Percentiles rank a stretch among this genome's conserved stretches.
phyloP scores from a whole-genome alignment of 2,797 vertebrate species.

The Manis crassicaudata region DNA sequence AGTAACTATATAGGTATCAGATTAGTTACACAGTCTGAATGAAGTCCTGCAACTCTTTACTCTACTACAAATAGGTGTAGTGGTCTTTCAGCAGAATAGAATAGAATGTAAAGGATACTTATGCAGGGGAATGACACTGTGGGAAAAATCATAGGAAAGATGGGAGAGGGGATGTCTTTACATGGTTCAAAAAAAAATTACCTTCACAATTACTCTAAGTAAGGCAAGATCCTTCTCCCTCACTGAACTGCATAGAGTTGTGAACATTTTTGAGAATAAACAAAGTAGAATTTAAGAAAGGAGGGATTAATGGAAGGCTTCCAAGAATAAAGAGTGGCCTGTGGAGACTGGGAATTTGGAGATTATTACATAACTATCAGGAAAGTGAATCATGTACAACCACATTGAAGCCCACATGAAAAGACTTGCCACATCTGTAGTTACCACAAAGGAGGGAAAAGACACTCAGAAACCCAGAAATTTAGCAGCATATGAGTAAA shows the following conservation, averaged over 20 bases:
- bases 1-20: neutral
- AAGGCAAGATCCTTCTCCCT: neutral
- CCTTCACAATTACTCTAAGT: neutral
- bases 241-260: neutral
- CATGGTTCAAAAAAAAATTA: neutral
- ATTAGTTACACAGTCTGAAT: neutral
- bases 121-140: neutral
- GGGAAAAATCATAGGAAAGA: neutral
- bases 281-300: conserved; percentile 1
- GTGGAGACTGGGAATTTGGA: neutral
- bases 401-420: neutral
- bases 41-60: neutral
- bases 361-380: neutral
- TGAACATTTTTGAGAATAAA: neutral
- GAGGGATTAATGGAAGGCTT: neutral
- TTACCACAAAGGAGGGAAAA: neutral
- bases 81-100: neutral
- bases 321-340: neutral
- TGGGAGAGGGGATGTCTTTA: neutral
- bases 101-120: neutral
- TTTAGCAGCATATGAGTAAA: neutral
- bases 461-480: neutral
- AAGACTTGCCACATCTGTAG: neutral
- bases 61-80: neutral
- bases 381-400: neutral